phyloP scores from a whole-genome alignment of 2,797 vertebrate genomes.

The Helicolenus hilgendorfi region DNA sequence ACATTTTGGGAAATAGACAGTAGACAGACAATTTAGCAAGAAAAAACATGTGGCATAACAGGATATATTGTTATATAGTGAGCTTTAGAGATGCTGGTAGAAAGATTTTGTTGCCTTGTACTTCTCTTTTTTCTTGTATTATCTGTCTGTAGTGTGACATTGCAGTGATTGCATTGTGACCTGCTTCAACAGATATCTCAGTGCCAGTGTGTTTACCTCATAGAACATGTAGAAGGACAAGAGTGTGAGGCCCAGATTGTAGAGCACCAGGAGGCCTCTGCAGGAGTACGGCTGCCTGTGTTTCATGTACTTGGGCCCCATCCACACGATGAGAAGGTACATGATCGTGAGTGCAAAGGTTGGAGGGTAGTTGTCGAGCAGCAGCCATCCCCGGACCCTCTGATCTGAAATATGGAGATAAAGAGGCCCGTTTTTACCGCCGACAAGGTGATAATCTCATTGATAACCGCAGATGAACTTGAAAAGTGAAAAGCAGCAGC shows the following conservation, averaged over 20 bases:
- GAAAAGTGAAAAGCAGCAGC: background rate
- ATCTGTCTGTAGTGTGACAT: background rate
- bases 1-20: too few relatives aligned
- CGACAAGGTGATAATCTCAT: background rate
- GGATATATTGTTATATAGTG: too few relatives aligned
- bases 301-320: conserved; percentile 97
- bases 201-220: conserved; percentile 90
- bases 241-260: conserved; percentile 95
- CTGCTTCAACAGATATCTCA: conserved; percentile 13
- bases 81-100: too few relatives aligned
- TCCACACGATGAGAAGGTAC: conserved; percentile 96
- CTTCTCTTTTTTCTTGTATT: background rate
- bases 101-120: too few relatives aligned
- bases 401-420: conserved; percentile 90
- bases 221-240: conserved; percentile 98
- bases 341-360: conserved; percentile 93
- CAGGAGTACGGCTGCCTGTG: conserved; percentile 92
- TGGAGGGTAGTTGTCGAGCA: conserved; percentile 95
- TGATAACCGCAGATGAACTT: background rate
- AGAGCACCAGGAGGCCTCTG: conserved; percentile 93
- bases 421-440: background rate
- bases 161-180: background rate
- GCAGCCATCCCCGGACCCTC: conserved; percentile 95
- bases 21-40: too few relatives aligned
- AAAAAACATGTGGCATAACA: too few relatives aligned